A percentile compares a stretch with the other conserved stretches of the same genome.
Conservation (phyloP, 2,888 invertebrate species). For the Unio delphinus region DNA sequence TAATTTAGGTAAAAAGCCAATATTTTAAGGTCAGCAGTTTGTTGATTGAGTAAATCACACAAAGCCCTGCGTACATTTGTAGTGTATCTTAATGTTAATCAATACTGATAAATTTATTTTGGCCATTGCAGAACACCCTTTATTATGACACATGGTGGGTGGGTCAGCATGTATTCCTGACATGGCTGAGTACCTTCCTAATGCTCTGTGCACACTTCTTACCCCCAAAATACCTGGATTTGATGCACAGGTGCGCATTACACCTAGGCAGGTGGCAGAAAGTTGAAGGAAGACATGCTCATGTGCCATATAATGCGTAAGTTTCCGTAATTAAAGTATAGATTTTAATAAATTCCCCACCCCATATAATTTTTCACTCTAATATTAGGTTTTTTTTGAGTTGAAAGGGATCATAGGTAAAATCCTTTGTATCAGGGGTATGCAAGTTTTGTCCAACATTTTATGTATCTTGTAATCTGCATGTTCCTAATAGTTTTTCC, state of each 20-base stretch:
- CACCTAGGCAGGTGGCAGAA: constrained; percentile 89
- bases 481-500: too few species aligned
- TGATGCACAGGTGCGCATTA: constrained; percentile 88
- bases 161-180: constrained; percentile 85
- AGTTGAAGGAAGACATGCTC: constrained; percentile 76
- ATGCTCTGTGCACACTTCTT: constrained; percentile 82
- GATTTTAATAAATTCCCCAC: neutral
- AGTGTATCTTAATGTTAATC: too few species aligned
- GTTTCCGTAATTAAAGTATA: constrained; percentile 20
- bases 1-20: too few species aligned
- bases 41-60: too few species aligned
- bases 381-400: neutral
- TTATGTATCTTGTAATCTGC: too few species aligned
- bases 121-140: constrained; percentile 71
- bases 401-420: neutral
- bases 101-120: too few species aligned
- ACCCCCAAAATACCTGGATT: constrained; percentile 85
- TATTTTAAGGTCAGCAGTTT: too few species aligned
- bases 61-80: too few species aligned
- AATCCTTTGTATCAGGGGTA: too few species aligned
- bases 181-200: constrained; percentile 86
- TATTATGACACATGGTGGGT: constrained; percentile 89
- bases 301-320: constrained; percentile 74
- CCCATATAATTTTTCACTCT: neutral
- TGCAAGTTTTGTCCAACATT: too few species aligned